Percentiles rank a stretch among this genome's conserved stretches.
Evolutionary conservation across 2,113 vertebrate genomes (phyloP).

Genomic region (Gymnocephalus cernua): DNA sequence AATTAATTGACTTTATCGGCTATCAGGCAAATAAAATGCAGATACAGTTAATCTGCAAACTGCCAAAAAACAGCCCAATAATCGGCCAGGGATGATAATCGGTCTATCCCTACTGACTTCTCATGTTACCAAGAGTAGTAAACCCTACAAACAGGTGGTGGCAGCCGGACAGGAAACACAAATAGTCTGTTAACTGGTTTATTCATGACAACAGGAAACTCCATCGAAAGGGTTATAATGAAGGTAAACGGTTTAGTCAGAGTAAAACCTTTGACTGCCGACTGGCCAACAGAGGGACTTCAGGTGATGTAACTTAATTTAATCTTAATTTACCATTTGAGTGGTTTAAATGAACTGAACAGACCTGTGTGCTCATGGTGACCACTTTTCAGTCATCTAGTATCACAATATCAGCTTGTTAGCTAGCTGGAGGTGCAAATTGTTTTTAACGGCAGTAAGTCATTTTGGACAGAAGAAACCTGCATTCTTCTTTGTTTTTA

Average conservation of each 20-base stretch:
- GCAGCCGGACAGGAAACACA: background rate
- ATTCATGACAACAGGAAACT: conserved; percentile 13
- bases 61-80: too few species aligned
- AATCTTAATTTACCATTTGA: background rate
- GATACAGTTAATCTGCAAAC: too few species aligned
- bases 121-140: background rate
- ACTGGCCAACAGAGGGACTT: conserved; percentile 25
- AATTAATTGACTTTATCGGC: too few species aligned
- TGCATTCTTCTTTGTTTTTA: too few species aligned
- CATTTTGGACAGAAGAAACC: too few species aligned
- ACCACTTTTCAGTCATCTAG: too few species aligned
- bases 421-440: too few species aligned
- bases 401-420: too few species aligned
- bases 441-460: too few species aligned
- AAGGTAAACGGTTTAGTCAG: conserved; percentile 45
- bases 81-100: too few species aligned
- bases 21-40: too few species aligned
- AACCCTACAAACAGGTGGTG: conserved; percentile 1
- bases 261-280: conserved; percentile 24
- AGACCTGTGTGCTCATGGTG: too few species aligned
- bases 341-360: background rate
- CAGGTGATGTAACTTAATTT: conserved; percentile 13
- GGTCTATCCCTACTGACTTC: background rate
- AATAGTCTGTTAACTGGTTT: conserved; percentile 19
- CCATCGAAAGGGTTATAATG: conserved; percentile 14